Evolutionary conservation across 1,140 invertebrate genomes (phyloP).

Genomic region (Ganaspis sp.): DNA sequence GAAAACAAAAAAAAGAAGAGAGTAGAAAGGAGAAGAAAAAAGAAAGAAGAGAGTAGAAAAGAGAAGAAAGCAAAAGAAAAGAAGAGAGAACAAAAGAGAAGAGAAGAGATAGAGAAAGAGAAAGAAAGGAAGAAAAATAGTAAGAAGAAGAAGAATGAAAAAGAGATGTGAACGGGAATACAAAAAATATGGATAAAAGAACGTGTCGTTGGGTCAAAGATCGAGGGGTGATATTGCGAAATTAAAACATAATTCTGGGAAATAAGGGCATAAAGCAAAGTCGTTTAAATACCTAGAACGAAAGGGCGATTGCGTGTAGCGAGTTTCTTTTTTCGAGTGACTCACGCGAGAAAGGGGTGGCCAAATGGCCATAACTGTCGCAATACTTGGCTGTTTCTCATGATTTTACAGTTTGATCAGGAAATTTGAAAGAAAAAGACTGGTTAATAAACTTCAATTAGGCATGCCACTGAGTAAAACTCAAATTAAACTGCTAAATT

Average conservation of each 20-base stretch:
- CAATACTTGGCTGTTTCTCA: conserved; percentile 8
- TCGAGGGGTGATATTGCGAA: conserved; percentile 35
- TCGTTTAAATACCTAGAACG: conserved; percentile 22
- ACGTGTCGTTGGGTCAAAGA: conserved; percentile 35
- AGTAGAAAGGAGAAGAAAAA: no score
- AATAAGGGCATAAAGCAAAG: conserved; percentile 31
- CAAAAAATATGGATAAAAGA: conserved; percentile 5
- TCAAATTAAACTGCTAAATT: conserved; percentile 20
- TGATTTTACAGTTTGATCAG: conserved; percentile 27
- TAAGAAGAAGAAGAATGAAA: neutral
- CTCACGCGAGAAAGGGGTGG: conserved; percentile 18
- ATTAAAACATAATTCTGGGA: conserved; percentile 46
- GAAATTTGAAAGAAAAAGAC: conserved; percentile 29
- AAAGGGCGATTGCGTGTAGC: conserved; percentile 22
- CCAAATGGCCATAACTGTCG: conserved; percentile 28
- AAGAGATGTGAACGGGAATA: neutral
- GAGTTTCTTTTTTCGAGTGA: conserved; percentile 2
- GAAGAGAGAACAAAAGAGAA: no score
- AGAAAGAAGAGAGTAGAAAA: no score
- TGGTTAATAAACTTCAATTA: conserved; percentile 24
- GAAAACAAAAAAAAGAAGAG: no score
- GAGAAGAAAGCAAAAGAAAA: no score
- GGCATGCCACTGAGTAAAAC: conserved; percentile 11
- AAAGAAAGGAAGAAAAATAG: neutral
- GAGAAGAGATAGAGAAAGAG: neutral